Base-by-base conservation (phyloP, 2,888 invertebrate species). In the Trilocha varians region DNA sequence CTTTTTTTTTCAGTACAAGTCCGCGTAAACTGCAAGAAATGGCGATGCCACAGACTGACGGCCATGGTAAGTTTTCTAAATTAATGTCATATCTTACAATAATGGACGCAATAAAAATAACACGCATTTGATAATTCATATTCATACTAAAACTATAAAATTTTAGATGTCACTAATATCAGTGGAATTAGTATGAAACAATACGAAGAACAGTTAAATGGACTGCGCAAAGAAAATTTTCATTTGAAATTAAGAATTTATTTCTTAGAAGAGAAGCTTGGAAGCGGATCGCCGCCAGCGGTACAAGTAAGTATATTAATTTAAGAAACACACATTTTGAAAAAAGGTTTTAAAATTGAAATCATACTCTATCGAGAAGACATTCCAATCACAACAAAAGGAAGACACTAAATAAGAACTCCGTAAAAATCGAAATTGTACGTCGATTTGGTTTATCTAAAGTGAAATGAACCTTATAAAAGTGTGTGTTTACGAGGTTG, bases 211-310 rank as follows among this genome's bases (percentile, higher is more conserved):
- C 93, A 96, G 70, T 87, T 97, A 50, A 90, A 90, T 40, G 88
- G 89, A 37, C 78, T 97, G 48, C 91, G 92, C 53, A 96, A 96
- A 71, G 97, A 97, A 73, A 98, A 97, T 74, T 98, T 97, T 66
- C 93, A 95, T 76, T 84, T 98, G 14, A 97, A 97, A 77, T 82
- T 97, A 57, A 88, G 96, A 41, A 93, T 98, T 59, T 97, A 95
- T 78, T 95, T 96, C 69, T 87, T 97, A 48, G 96, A 97, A 72
- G 96, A 97, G 73, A 91, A 90, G 64, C 89, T 91, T 77, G 91
- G 91, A 13, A 88, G 86, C 52, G 90, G 90, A 52, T 89, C 89
- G 43, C 87, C 83, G n/a, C 82, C 86, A 38, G 83, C 84, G 32
- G 90, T 91, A 38, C 91, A 91, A 60, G 92, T 92, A 57, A 89